phyloP scores from a whole-genome alignment of 2,113 vertebrate species.

The Craseonycteris thonglongyai region DNA sequence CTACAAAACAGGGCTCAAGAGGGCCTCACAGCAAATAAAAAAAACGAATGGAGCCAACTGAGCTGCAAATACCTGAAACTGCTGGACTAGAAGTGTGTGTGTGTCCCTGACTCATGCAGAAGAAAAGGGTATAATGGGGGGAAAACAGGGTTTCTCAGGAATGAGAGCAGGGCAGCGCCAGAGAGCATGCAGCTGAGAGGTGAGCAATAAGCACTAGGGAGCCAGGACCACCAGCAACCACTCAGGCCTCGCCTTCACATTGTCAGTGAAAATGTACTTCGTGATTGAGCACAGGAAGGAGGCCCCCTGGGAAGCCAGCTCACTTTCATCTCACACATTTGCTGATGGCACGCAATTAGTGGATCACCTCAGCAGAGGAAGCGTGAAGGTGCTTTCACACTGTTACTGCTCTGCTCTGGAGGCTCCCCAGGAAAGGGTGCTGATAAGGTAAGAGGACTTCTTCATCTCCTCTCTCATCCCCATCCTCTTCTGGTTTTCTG shows the following conservation, averaged over 20 bases:
- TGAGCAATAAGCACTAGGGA: not conserved
- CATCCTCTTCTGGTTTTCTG: not conserved
- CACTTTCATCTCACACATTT: slow-evolving; percentile 60
- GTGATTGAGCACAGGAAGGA: not conserved
- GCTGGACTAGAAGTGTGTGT: not conserved
- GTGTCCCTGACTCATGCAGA: not conserved
- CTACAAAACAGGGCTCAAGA: not conserved
- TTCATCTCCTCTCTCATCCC: not conserved
- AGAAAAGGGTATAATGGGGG: not conserved
- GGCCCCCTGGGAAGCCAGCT: slow-evolving; percentile 46
- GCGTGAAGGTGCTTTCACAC: slow-evolving; percentile 41
- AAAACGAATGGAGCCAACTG: accelerated
- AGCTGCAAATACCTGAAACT: not conserved
- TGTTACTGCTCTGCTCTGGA: slow-evolving; percentile 41
- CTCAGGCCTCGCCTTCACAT: not conserved
- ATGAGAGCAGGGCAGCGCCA: not conserved
- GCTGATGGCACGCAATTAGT: slow-evolving; percentile 70
- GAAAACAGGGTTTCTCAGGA: not conserved
- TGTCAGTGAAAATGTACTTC: slow-evolving; percentile 37
- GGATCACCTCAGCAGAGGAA: slow-evolving; percentile 21
- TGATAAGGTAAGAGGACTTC: not conserved
- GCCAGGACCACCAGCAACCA: not conserved
- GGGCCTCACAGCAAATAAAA: not conserved
- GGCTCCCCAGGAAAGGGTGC: slow-evolving; percentile 5
- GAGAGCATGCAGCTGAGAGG: not conserved